phyloP scores from a whole-genome alignment of 2,888 invertebrate genomes.

The Eucriotettix oculatus region DNA sequence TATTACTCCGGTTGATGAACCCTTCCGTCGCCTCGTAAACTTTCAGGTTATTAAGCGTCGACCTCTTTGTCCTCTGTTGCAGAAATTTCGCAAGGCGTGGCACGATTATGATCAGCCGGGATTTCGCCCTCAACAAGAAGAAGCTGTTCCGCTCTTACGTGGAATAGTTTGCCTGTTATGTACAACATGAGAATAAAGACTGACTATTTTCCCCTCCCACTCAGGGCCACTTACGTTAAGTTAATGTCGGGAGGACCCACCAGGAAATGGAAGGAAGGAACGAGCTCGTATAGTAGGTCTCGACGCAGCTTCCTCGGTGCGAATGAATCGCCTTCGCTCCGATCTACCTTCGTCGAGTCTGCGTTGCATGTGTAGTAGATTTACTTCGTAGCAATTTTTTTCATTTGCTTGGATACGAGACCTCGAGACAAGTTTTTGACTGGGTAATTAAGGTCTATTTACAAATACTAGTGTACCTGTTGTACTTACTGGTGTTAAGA shows the following conservation, averaged over 20 bases:
- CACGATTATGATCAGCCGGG: slow-evolving; percentile 76
- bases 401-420: too few species aligned
- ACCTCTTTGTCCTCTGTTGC: slow-evolving; percentile 20
- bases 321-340: too few species aligned
- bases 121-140: slow-evolving; percentile 78
- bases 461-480: not conserved
- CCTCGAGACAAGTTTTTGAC: not conserved
- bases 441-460: not conserved
- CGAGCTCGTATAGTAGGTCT: too few species aligned
- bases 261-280: not conserved
- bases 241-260: not conserved
- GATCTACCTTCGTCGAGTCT: too few species aligned
- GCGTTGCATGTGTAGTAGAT: too few species aligned
- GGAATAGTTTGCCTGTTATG: slow-evolving; percentile 20
- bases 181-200: not conserved
- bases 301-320: too few species aligned
- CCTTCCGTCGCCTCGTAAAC: too few species aligned
- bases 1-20: too few species aligned
- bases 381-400: too few species aligned
- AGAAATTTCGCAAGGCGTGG: slow-evolving; percentile 75
- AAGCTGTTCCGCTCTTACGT: slow-evolving; percentile 71
- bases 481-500: not conserved
- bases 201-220: not conserved
- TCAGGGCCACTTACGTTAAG: not conserved
- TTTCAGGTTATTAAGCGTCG: too few species aligned